Evolutionary conservation across 1,140 invertebrate species (phyloP).

Genomic region (Arion vulgaris): DNA sequence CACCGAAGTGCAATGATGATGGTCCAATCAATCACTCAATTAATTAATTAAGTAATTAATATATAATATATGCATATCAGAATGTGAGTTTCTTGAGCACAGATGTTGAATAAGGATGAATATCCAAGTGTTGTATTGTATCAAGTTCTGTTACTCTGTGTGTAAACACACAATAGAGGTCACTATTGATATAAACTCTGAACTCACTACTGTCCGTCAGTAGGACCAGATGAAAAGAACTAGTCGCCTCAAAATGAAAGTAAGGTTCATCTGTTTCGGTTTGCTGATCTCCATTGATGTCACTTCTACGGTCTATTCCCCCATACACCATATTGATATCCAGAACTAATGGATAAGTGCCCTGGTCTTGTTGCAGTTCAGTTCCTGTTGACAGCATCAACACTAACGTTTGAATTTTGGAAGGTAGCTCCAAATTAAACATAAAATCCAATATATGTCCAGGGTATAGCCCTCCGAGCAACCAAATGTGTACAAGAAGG

Average conservation of each 20-base stretch:
- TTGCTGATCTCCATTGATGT: neutral
- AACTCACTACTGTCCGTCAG: neutral
- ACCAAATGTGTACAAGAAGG: neutral
- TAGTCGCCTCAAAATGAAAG: neutral
- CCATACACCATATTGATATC: neutral
- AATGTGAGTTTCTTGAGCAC: neutral
- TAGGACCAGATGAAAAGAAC: neutral
- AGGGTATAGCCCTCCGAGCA: neutral
- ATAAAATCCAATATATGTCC: neutral
- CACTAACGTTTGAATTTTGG: neutral
- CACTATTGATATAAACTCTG: neutral
- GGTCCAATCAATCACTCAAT: too few relatives aligned
- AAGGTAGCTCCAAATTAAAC: neutral
- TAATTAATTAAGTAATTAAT: too few relatives aligned
- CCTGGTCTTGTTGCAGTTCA: neutral
- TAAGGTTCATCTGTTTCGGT: neutral
- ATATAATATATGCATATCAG: too few relatives aligned
- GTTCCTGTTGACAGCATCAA: neutral
- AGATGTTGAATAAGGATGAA: neutral
- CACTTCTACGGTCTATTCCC: neutral
- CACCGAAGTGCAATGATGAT: too few relatives aligned
- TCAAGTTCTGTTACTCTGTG: neutral
- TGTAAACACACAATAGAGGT: neutral
- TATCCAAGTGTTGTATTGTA: neutral
- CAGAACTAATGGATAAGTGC: neutral